Conservation (phyloP, 2,797 vertebrate species). For the Tamandua tetradactyla region DNA sequence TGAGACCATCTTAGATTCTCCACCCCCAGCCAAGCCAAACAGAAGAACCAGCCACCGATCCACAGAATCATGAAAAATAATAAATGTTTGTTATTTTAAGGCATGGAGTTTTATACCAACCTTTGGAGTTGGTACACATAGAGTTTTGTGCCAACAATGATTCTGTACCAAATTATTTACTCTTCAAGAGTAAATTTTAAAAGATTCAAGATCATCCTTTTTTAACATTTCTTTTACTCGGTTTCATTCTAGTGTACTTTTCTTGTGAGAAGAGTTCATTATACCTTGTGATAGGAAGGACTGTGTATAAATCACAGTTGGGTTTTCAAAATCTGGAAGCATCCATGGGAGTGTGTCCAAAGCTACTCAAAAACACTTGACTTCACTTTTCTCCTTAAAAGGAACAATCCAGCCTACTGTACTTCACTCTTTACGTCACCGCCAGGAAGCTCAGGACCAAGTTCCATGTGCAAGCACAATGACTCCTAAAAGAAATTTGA, state of each 20-base stretch:
- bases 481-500: neutral
- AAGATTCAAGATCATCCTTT: no score
- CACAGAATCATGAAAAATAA: neutral
- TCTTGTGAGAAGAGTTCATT: conserved; percentile 2
- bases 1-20: no score
- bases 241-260: conserved; percentile 37
- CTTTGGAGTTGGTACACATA: no score
- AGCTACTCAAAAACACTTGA: neutral
- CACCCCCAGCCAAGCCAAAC: no score
- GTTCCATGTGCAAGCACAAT: neutral
- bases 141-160: no score
- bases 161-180: conserved; percentile 26
- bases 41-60: no score
- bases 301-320: neutral
- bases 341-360: neutral
- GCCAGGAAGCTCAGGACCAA: neutral
- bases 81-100: neutral
- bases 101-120: neutral
- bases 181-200: neutral
- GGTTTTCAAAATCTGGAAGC: neutral
- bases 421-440: neutral
- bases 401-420: neutral
- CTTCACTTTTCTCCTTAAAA: neutral
- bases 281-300: neutral
- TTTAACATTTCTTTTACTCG: neutral